A percentile compares a stretch with the other conserved stretches of the same genome.
These are phyloP conservation scores for Gymnosoma rotundatum DNA, from an alignment of 2,888 invertebrate genomes.

Conservation along the genomic window DNA sequence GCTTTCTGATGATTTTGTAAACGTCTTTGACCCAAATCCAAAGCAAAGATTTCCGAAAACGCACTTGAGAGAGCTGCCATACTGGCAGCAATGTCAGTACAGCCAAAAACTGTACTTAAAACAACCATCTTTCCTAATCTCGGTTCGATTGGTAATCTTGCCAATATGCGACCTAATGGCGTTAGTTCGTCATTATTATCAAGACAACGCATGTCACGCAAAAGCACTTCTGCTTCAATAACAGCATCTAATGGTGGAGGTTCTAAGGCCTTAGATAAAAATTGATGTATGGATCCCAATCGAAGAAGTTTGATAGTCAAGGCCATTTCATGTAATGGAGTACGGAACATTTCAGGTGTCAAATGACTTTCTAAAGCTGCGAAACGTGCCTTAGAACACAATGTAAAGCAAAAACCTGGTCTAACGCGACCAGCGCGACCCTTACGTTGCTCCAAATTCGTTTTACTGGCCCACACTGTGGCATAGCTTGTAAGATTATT, in stretches of 20 bases:
- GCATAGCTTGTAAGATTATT: slow-evolving; percentile 99
- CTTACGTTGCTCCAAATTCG: slow-evolving; percentile 93
- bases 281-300: slow-evolving; percentile 95
- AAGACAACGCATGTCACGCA: slow-evolving; percentile 94
- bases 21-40: slow-evolving; percentile 89
- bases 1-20: slow-evolving; percentile 92
- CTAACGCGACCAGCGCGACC: slow-evolving; percentile 98
- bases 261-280: slow-evolving; percentile 96
- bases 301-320: slow-evolving; percentile 93
- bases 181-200: slow-evolving; percentile 94
- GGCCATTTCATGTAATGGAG: slow-evolving; percentile 97
- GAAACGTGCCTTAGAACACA: slow-evolving; percentile 91
- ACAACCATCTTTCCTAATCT: slow-evolving; percentile 98
- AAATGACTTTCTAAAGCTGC: slow-evolving; percentile 92
- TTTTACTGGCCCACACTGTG: slow-evolving; percentile 97
- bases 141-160: slow-evolving; percentile 97
- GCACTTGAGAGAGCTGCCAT: slow-evolving; percentile 98
- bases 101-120: slow-evolving; percentile 94
- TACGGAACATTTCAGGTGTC: slow-evolving; percentile 98
- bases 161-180: slow-evolving; percentile 95
- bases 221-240: slow-evolving; percentile 95
- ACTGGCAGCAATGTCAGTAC: slow-evolving; percentile 94
- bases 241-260: slow-evolving; percentile 99
- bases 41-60: slow-evolving; percentile 95
- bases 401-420: slow-evolving; percentile 95